Percentiles rank a stretch among this genome's conserved stretches.
Conservation (phyloP, 2,113 vertebrate species). For the Plectropomus leopardus region DNA sequence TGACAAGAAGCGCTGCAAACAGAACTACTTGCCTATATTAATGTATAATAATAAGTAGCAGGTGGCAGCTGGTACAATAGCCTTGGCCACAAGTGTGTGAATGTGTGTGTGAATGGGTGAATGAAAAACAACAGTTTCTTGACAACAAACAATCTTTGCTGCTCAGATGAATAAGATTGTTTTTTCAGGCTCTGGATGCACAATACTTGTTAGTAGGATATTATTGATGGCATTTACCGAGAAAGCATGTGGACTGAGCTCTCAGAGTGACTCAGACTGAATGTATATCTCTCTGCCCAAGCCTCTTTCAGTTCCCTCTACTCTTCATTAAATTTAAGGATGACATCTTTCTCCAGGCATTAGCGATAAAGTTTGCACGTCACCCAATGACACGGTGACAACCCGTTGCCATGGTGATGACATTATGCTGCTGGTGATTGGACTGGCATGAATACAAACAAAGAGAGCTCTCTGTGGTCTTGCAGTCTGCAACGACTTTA, state of each 20-base stretch:
- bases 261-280: not conserved
- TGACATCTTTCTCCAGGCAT: not conserved
- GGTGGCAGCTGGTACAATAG: too few relatives aligned
- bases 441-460: not conserved
- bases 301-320: not conserved
- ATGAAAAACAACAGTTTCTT: not conserved
- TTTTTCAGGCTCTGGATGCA: not conserved
- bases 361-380: not conserved
- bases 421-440: conserved; percentile 28
- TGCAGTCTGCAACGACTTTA: not conserved
- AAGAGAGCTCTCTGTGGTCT: not conserved
- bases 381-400: not conserved
- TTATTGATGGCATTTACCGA: not conserved
- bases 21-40: too few relatives aligned
- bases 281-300: not conserved
- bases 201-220: not conserved
- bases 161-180: not conserved
- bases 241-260: not conserved
- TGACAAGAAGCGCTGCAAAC: not conserved
- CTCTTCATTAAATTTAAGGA: not conserved
- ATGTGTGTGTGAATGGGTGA: not conserved
- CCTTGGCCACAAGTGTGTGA: too few relatives aligned
- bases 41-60: too few relatives aligned
- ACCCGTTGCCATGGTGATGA: conserved; percentile 38
- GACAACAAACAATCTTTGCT: not conserved